These are phyloP conservation scores for Oikopleura albicans DNA, from an alignment of 23 tunicate species.

Conservation along the genomic window DNA sequence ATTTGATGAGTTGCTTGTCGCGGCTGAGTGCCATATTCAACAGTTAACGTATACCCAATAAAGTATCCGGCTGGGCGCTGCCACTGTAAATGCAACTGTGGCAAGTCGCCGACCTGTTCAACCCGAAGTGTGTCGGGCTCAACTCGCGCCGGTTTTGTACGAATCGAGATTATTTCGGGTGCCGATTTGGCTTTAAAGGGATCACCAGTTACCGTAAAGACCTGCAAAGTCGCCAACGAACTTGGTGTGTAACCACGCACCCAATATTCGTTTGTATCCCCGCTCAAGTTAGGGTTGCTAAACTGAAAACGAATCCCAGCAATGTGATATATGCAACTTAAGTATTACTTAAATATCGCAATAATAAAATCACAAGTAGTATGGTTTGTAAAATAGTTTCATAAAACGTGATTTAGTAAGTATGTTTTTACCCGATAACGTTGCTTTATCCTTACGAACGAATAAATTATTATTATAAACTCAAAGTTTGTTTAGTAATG, in stretches of 20 bases:
- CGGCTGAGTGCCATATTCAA: too few species aligned
- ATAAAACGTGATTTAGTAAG: too few species aligned
- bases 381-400: too few species aligned
- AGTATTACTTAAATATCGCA: too few species aligned
- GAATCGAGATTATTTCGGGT: background rate
- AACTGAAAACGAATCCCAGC: background rate
- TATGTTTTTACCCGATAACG: too few species aligned
- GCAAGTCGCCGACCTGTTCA: background rate
- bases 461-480: too few species aligned
- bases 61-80: background rate
- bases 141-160: background rate
- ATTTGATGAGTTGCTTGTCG: too few species aligned
- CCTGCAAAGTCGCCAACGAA: background rate
- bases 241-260: background rate
- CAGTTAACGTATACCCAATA: background rate
- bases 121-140: background rate
- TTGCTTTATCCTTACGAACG: too few species aligned
- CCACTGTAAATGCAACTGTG: background rate
- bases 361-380: too few species aligned
- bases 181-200: background rate
- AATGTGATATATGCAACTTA: too few species aligned
- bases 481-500: too few species aligned
- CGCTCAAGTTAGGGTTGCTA: background rate
- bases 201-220: background rate
- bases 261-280: too few species aligned